Base-by-base conservation (phyloP, 2,113 vertebrate genomes). In the Ailuropoda melanoleuca region DNA sequence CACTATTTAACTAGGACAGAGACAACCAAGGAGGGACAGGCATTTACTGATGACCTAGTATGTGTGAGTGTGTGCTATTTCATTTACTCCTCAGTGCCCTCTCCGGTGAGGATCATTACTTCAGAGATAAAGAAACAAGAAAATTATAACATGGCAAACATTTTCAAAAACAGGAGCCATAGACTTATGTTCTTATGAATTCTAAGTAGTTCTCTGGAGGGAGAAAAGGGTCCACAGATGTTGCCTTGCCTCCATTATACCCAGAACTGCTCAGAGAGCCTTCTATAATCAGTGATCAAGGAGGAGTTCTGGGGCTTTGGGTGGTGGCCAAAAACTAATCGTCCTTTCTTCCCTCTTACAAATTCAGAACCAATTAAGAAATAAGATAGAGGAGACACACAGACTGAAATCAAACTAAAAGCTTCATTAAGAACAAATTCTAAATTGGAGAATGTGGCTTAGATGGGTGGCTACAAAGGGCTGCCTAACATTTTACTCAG, bases 281-380 rank as follows among this genome's bases (percentile, higher is more conserved):
- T 55, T 77, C 53, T 14, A 7, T 1, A 21, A 68, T 21, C 56
- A 34, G 3, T 0, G 23, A 31, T 12, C 64, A 12, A 75, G 58
- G 53, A 74, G 15, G 21, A 23, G 6, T 24, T 78, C 58, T 66
- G 17, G 8, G 26, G 39, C n/a, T 88, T 13, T 48, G 56, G 68
- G 43, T 17, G n/a, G 56, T 19, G 21, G 46, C 56, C 88, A 55
- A 87, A 46, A 90, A 77, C 64, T 75, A 85, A 91, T 17, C 75
- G 53, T 50, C 70, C 31, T 94, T 89, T 92, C 80, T 94, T 75
- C 29, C 77, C 31, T 77, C 74, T 81, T 84, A 58, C 8, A 92
- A 94, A 66, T 72, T 92, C 87, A 97, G 80, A 77, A 85, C 48
- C 91, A 85, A 43, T 82, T 93, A 95, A 96, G 66, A 95, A 96